Conservation (phyloP, 2,113 vertebrate genomes). For the Dissostichus mawsoni region DNA sequence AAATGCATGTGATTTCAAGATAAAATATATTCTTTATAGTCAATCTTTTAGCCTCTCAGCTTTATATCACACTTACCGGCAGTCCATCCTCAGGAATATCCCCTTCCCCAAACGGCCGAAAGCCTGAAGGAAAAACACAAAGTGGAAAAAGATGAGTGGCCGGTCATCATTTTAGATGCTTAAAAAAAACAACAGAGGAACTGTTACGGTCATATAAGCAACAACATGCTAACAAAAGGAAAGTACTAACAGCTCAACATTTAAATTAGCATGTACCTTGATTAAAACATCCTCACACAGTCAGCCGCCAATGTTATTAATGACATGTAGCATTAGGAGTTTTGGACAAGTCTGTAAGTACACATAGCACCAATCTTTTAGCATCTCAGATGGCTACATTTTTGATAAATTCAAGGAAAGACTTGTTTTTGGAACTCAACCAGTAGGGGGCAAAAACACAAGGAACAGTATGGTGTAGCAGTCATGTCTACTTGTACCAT, state of each 20-base stretch:
- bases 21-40: neutral
- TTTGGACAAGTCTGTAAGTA: neutral
- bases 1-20: neutral
- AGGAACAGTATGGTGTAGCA: no score
- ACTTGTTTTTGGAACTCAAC: neutral
- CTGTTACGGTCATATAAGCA: neutral
- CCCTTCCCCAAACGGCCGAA: constrained; percentile 86
- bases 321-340: neutral
- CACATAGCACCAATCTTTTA: neutral
- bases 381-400: neutral
- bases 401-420: neutral
- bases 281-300: neutral
- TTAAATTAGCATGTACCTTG: neutral
- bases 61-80: constrained; percentile 85
- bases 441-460: constrained; percentile 12
- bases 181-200: neutral
- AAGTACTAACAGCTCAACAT: neutral
- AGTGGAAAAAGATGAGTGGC: constrained; percentile 1
- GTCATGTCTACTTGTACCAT: neutral
- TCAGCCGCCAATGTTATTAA: neutral
- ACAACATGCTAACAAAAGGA: neutral
- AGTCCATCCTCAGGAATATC: constrained; percentile 89
- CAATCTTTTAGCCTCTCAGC: neutral
- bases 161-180: neutral
- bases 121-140: constrained; percentile 82